These are phyloP conservation scores for Zaprionus lachaisei DNA, from an alignment of 1,140 invertebrate genomes.

Conservation along the genomic window DNA sequence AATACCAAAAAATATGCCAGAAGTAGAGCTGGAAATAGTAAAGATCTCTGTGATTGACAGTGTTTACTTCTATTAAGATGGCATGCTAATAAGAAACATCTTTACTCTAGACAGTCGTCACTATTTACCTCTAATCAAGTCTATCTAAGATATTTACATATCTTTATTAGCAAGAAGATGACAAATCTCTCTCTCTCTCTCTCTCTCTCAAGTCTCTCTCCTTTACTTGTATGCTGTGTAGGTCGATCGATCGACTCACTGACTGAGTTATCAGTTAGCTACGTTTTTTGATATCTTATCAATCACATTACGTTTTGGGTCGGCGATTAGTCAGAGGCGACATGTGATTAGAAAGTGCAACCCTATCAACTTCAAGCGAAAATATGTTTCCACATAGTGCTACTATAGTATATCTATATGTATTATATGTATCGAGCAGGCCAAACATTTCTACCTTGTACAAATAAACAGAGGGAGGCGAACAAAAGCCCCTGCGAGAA, in stretches of 20 bases:
- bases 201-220: background rate
- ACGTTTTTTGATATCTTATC: constrained; percentile 66
- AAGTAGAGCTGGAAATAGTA: background rate
- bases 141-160: background rate
- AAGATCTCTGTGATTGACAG: background rate
- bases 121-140: background rate
- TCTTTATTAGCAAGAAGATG: background rate
- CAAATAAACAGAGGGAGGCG: constrained; percentile 59
- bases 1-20: background rate
- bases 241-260: background rate
- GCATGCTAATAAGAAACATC: background rate
- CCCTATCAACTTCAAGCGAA: background rate
- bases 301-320: constrained; percentile 45
- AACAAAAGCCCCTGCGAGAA: constrained; percentile 45
- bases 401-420: too few relatives aligned
- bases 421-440: background rate
- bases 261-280: constrained; percentile 42
- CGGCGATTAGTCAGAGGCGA: constrained; percentile 63
- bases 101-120: background rate
- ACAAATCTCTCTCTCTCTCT: background rate
- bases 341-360: constrained; percentile 38
- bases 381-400: background rate
- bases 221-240: constrained; percentile 3
- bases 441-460: constrained; percentile 37
- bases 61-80: background rate